Evolutionary conservation across 2,797 vertebrate species (phyloP).

Genomic region (Arrhamphus sclerolepis): DNA sequence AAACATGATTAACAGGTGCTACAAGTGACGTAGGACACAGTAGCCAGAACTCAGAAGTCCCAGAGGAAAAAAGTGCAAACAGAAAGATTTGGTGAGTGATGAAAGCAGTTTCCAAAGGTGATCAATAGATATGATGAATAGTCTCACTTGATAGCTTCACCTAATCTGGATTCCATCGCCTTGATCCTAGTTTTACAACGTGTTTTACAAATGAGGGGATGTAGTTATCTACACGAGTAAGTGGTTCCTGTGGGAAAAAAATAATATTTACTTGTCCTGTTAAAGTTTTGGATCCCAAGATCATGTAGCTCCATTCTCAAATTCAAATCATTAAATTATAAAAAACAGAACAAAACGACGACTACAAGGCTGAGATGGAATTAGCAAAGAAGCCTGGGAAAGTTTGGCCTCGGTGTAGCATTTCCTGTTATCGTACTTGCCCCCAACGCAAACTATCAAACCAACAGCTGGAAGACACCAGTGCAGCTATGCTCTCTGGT

Average conservation of each 20-base stretch:
- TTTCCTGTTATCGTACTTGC: constrained; percentile 36
- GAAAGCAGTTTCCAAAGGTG: too few relatives aligned
- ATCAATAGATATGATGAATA: too few relatives aligned
- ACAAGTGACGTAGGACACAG: too few relatives aligned
- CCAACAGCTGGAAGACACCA: constrained; percentile 41
- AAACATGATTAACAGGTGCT: not conserved
- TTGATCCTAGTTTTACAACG: too few relatives aligned
- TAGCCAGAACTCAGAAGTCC: too few relatives aligned
- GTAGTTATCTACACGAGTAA: too few relatives aligned
- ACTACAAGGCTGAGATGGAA: not conserved
- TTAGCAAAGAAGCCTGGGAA: constrained; percentile 23
- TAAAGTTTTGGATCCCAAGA: not conserved
- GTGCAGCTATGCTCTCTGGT: constrained; percentile 24
- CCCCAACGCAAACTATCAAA: constrained; percentile 37
- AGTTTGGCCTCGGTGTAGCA: constrained; percentile 3
- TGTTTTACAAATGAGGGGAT: too few relatives aligned
- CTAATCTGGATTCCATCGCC: too few relatives aligned
- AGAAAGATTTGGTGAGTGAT: too few relatives aligned
- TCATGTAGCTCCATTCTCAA: not conserved
- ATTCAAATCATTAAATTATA: not conserved
- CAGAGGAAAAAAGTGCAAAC: too few relatives aligned
- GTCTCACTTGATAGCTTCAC: too few relatives aligned
- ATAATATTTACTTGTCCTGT: not conserved
- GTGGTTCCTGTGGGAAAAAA: too few relatives aligned
- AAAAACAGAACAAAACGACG: not conserved